phyloP scores from a whole-genome alignment of 2,113 vertebrate species.

The Triplophysa siluroides region DNA sequence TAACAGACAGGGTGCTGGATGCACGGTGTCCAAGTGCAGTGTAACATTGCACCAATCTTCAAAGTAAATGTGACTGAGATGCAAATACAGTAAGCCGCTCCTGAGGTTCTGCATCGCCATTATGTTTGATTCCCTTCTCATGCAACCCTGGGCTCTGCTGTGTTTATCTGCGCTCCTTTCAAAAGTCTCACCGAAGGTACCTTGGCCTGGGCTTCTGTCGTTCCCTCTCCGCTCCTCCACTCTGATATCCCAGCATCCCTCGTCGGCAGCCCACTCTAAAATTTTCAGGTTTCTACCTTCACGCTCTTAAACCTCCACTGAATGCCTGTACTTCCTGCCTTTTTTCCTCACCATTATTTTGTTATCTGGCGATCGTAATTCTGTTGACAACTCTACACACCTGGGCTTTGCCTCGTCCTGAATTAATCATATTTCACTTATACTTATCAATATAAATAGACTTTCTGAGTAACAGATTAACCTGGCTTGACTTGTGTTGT shows the following conservation, averaged over 20 bases:
- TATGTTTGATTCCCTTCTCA: conserved; percentile 58
- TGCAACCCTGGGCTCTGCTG: conserved; percentile 61
- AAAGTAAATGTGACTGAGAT: conserved; percentile 51
- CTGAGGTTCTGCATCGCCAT: conserved; percentile 56
- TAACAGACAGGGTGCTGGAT: neutral
- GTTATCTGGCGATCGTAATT: neutral
- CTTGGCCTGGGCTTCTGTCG: conserved; percentile 26
- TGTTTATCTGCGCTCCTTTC: conserved; percentile 67
- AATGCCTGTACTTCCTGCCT: neutral
- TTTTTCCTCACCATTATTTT: neutral
- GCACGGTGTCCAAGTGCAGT: conserved; percentile 37
- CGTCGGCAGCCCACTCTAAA: conserved; percentile 13
- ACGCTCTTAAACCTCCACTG: conserved; percentile 12
- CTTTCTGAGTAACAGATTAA: conserved; percentile 17
- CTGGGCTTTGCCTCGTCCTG: neutral
- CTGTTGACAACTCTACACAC: neutral
- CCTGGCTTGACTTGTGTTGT: conserved; percentile 14
- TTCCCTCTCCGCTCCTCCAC: conserved; percentile 6
- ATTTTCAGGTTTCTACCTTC: conserved; percentile 24
- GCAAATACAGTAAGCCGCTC: conserved; percentile 50
- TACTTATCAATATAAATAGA: conserved; percentile 30
- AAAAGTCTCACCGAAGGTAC: conserved; percentile 49
- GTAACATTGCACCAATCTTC: conserved; percentile 47
- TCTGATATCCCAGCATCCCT: conserved; percentile 21
- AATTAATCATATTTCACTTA: conserved; percentile 8